Percentiles rank a stretch among this genome's conserved stretches.
These are phyloP conservation scores for Poecilia gillii DNA, from an alignment of 2,797 vertebrate genomes.

Conservation along the genomic window DNA sequence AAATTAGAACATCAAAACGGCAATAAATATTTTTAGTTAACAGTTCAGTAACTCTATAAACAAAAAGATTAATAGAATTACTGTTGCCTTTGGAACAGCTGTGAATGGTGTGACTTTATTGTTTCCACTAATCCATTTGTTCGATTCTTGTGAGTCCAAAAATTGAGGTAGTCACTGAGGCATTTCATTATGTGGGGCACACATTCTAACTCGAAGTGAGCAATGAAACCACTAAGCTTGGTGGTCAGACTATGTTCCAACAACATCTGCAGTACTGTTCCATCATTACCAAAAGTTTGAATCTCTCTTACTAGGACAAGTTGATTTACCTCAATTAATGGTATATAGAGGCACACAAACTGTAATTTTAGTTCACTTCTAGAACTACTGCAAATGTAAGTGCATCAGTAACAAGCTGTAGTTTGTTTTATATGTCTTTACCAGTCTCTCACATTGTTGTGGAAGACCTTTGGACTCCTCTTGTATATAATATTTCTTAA, in stretches of 20 bases:
- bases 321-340: not conserved
- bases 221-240: not conserved
- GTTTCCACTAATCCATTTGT: not conserved
- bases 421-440: not conserved
- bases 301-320: not conserved
- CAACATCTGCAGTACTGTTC: not conserved
- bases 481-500: not conserved
- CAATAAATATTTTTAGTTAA: not conserved
- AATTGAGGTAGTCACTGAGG: not conserved
- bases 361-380: not conserved
- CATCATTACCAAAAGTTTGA: not conserved
- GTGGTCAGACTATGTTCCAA: not conserved
- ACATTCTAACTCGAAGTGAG: not conserved
- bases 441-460: not conserved
- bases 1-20: not conserved
- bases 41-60: not conserved
- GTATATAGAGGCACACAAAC: not conserved
- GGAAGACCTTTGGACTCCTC: not conserved
- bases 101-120: not conserved
- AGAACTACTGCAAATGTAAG: not conserved
- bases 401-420: not conserved
- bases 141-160: not conserved
- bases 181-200: not conserved
- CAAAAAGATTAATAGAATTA: not conserved
- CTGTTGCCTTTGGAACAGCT: not conserved